These are phyloP conservation scores for Gonioctena quinquepunctata DNA, from an alignment of 1,140 invertebrate genomes.

Conservation along the genomic window DNA sequence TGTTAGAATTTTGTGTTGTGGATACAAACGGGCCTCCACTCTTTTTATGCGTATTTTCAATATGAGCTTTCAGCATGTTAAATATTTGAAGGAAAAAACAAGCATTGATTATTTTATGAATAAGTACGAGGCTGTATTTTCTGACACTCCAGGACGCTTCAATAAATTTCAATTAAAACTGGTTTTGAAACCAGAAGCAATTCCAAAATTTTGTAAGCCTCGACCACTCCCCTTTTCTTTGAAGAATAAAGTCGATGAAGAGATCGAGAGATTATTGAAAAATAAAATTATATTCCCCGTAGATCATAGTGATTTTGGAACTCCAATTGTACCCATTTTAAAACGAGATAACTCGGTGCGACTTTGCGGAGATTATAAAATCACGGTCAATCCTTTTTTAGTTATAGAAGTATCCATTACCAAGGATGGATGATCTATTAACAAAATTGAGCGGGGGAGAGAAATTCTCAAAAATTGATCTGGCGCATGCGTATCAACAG, in stretches of 20 bases:
- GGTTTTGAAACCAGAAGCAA: neutral
- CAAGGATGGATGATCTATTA: conserved; percentile 47
- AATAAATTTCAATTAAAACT: neutral
- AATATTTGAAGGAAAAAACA: neutral
- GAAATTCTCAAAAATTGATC: conserved; percentile 51
- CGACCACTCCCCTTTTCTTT: neutral
- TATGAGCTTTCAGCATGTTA: neutral
- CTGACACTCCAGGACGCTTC: neutral
- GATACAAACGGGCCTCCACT: neutral
- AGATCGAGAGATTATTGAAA: neutral
- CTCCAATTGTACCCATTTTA: conserved; percentile 57
- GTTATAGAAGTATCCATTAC: conserved; percentile 36
- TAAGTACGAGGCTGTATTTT: neutral
- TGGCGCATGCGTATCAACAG: conserved; percentile 54
- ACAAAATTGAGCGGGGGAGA: conserved; percentile 38
- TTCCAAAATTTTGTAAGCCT: neutral
- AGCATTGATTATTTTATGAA: neutral
- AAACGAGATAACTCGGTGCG: conserved; percentile 53
- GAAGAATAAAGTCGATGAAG: neutral
- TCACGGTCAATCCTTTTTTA: conserved; percentile 40
- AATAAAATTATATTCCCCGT: conserved; percentile 45
- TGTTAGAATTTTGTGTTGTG: neutral
- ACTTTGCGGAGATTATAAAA: conserved; percentile 39
- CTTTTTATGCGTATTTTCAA: neutral
- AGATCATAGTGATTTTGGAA: conserved; percentile 13